Percentiles rank a stretch among this genome's conserved stretches.
Conservation (phyloP, 1,140 invertebrate species). For the Aphelenchoides avenae region DNA sequence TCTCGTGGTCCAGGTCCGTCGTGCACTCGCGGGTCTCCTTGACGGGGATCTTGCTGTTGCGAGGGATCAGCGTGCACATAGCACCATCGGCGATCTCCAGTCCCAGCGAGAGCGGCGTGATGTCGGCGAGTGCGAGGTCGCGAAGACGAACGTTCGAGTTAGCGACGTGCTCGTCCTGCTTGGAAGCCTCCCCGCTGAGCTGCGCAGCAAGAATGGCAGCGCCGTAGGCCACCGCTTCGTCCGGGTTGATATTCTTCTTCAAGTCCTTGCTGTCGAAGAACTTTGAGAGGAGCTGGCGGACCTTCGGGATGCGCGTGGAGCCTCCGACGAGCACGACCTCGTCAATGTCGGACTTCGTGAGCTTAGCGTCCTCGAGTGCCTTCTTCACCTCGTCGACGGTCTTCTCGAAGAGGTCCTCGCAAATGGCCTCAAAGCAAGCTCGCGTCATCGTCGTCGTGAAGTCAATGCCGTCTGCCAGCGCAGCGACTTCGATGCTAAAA, state of each 20-base stretch:
- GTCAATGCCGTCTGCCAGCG: constrained; percentile 85
- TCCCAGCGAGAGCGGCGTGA: constrained; percentile 78
- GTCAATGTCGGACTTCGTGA: constrained; percentile 82
- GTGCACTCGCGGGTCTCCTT: constrained; percentile 96
- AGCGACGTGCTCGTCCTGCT: constrained; percentile 59
- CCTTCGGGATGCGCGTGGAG: constrained; percentile 93
- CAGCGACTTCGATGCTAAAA: constrained; percentile 74
- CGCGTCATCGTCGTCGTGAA: too few relatives aligned
- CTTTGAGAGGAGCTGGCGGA: too few relatives aligned
- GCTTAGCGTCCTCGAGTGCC: constrained; percentile 77
- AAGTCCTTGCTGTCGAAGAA: too few relatives aligned
- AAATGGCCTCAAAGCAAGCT: constrained; percentile 86
- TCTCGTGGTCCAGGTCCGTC: too few relatives aligned
- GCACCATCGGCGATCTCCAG: constrained; percentile 94
- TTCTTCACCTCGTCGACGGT: constrained; percentile 91
- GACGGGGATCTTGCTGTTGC: constrained; percentile 94
- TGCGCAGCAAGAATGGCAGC: constrained; percentile 93
- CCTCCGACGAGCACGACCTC: constrained; percentile 94
- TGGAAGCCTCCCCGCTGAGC: constrained; percentile 73
- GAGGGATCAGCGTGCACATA: constrained; percentile 83
- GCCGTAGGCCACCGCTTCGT: constrained; percentile 93
- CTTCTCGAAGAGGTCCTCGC: constrained; percentile 77
- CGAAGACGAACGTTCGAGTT: constrained; percentile 34
- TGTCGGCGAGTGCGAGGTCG: not conserved
- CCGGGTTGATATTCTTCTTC: constrained; percentile 83